A percentile compares a stretch with the other conserved stretches of the same genome.
Evolutionary conservation across 2,113 vertebrate genomes (phyloP).

Genomic region (Podarcis raffonei): DNA sequence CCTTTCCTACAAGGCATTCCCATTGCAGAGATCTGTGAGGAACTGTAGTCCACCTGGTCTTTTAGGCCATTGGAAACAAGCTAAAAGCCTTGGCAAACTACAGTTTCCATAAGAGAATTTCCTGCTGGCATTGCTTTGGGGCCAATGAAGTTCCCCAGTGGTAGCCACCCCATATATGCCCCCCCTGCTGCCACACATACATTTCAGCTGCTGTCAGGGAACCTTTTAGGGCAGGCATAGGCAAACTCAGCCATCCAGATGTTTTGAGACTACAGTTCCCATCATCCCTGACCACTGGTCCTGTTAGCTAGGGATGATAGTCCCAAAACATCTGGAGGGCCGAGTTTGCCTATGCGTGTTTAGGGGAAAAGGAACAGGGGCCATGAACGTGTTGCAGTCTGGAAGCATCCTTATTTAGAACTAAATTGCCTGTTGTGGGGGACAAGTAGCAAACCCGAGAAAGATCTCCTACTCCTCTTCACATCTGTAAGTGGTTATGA

Average conservation of each 20-base stretch:
- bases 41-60: background rate
- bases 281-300: too few relatives aligned
- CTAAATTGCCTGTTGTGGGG: background rate
- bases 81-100: background rate
- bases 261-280: too few relatives aligned
- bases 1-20: background rate
- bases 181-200: background rate
- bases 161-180: background rate
- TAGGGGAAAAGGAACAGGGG: background rate
- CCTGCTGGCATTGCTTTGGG: background rate
- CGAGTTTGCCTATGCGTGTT: background rate
- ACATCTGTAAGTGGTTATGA: background rate
- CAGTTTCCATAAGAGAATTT: background rate
- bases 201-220: background rate
- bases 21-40: background rate
- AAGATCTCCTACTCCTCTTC: background rate
- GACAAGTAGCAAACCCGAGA: background rate
- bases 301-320: too few relatives aligned
- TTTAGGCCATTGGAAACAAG: background rate
- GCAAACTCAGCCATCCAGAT: too few relatives aligned
- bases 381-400: background rate
- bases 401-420: background rate
- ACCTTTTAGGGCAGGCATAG: background rate
- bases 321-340: too few relatives aligned
- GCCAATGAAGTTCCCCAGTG: background rate